A percentile compares a stretch with the other conserved stretches of the same genome.
These are phyloP conservation scores for Pristis pectinata DNA, from an alignment of 2,797 vertebrate species.

Conservation along the genomic window DNA sequence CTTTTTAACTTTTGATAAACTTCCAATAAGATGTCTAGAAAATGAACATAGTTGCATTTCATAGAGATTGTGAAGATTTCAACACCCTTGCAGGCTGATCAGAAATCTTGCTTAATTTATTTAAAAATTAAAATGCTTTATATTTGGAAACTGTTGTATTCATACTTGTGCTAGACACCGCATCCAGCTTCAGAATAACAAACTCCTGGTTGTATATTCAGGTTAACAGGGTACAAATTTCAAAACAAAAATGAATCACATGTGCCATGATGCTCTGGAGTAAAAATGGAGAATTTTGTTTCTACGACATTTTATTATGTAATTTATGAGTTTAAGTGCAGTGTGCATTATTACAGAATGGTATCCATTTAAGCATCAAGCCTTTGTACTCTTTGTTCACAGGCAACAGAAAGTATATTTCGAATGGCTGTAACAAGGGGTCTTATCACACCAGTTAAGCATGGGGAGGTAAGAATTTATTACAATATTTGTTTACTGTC, in stretches of 20 bases:
- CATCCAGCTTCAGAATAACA: too few species aligned
- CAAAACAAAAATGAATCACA: neutral
- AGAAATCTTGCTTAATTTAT: too few species aligned
- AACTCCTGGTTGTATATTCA: too few species aligned
- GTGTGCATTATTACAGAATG: neutral
- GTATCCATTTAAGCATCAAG: neutral
- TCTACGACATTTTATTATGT: neutral
- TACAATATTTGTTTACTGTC: neutral
- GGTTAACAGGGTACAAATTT: neutral
- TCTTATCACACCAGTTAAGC: conserved; percentile 63
- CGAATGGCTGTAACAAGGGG: conserved; percentile 70
- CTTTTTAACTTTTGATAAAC: neutral
- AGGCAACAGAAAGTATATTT: conserved; percentile 70
- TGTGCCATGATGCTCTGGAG: neutral
- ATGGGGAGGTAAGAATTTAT: conserved; percentile 64
- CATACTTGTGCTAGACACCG: too few species aligned
- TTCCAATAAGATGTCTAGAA: neutral
- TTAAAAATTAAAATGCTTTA: too few species aligned
- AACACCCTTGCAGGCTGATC: neutral
- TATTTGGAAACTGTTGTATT: too few species aligned
- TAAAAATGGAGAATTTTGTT: neutral
- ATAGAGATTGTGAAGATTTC: neutral
- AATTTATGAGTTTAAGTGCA: neutral
- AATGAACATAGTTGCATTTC: too few species aligned
- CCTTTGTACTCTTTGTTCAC: conserved; percentile 37